phyloP scores from a whole-genome alignment of 2,797 vertebrate genomes.

The Scleropages formosus region DNA sequence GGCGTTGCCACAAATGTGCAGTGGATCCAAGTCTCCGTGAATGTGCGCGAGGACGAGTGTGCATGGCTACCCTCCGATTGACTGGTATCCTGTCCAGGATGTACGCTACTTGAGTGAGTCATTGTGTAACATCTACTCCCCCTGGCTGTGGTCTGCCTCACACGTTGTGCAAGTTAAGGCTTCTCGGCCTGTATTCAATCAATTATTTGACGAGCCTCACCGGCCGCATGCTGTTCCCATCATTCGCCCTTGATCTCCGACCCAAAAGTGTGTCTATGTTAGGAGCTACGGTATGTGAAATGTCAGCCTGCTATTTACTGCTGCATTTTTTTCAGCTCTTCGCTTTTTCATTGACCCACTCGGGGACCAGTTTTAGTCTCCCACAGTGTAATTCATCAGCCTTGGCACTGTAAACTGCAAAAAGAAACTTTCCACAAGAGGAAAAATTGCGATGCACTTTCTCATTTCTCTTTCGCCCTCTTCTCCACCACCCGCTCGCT shows the following conservation, averaged over 20 bases:
- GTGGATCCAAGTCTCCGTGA: neutral
- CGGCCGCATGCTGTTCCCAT: neutral
- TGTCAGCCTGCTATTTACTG: neutral
- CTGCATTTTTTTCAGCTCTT: neutral
- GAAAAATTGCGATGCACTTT: neutral
- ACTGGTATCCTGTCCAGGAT: too few species aligned
- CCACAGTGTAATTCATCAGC: neutral
- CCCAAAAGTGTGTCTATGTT: neutral
- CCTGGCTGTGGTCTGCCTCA: too few species aligned
- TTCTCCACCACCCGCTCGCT: conserved; percentile 5
- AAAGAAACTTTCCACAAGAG: neutral
- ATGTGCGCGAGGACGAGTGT: too few species aligned
- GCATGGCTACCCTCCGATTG: too few species aligned
- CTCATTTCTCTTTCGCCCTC: too few species aligned
- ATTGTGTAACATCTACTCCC: too few species aligned
- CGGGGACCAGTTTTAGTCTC: neutral
- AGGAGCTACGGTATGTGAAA: neutral
- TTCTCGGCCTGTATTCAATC: too few species aligned
- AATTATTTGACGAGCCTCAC: too few species aligned
- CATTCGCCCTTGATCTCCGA: neutral
- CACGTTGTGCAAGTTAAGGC: too few species aligned
- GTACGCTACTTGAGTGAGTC: too few species aligned
- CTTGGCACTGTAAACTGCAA: too few species aligned
- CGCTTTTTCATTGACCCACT: neutral
- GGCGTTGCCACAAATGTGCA: neutral